Evolutionary conservation across 2,113 vertebrate species (phyloP).

Genomic region (Hippoglossus stenolepis): DNA sequence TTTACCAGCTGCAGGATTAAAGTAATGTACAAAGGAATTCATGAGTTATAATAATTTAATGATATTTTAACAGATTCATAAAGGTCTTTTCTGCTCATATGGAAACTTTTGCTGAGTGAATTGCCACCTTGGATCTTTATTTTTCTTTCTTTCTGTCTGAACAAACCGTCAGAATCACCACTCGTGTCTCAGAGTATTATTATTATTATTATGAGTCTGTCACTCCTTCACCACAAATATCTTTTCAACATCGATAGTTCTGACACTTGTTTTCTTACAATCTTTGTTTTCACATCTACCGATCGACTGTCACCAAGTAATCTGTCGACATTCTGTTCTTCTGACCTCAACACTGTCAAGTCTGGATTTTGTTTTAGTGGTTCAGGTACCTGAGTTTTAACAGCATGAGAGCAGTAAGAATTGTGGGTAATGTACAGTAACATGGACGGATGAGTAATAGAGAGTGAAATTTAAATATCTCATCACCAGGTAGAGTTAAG

Average conservation of each 20-base stretch:
- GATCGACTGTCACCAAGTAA: conserved; percentile 17
- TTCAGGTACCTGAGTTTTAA: conserved; percentile 76
- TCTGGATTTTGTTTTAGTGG: conserved; percentile 48
- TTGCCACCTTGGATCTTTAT: too few species aligned
- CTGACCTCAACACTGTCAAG: conserved; percentile 24
- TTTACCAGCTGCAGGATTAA: too few species aligned
- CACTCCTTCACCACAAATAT: background rate
- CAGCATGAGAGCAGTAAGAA: conserved; percentile 60
- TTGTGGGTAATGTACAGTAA: conserved; percentile 40
- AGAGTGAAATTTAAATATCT: conserved; percentile 32
- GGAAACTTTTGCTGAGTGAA: too few species aligned
- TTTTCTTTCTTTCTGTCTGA: background rate
- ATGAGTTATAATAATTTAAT: too few species aligned
- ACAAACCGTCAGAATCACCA: background rate
- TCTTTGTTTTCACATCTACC: background rate
- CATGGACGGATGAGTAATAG: conserved; percentile 44
- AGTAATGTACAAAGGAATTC: too few species aligned
- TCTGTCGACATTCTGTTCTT: conserved; percentile 29
- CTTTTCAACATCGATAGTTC: too few species aligned
- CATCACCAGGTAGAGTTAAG: conserved; percentile 22
- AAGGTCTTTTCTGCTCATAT: too few species aligned
- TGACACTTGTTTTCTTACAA: background rate
- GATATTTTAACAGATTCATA: too few species aligned
- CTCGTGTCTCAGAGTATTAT: background rate
- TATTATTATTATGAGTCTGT: background rate